Conservation (phyloP, 2,797 vertebrate species). For the Bryconaethiops microstoma region DNA sequence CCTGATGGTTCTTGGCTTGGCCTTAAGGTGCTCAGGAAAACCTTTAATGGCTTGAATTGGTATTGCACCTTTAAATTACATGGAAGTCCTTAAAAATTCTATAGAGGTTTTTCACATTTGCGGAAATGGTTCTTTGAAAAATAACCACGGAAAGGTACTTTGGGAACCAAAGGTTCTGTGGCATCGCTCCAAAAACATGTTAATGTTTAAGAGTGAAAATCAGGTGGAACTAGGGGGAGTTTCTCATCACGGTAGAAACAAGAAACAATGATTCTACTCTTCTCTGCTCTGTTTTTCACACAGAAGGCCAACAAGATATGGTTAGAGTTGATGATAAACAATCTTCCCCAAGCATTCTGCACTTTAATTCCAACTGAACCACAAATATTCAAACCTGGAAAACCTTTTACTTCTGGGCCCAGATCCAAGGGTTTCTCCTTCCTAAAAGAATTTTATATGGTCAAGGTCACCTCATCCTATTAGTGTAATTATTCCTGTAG, state of each 20-base stretch:
- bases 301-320: constrained; percentile 11
- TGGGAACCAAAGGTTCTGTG: background rate
- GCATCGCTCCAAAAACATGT: background rate
- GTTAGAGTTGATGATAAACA: background rate
- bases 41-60: background rate
- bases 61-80: background rate
- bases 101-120: background rate
- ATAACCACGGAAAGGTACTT: too few relatives aligned
- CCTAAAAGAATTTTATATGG: background rate
- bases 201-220: background rate
- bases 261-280: constrained; percentile 1
- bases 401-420: background rate
- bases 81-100: background rate
- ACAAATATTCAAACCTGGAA: background rate
- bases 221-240: background rate
- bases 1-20: background rate
- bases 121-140: background rate
- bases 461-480: constrained; percentile 27
- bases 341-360: background rate
- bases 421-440: constrained; percentile 7
- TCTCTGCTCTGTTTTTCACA: background rate
- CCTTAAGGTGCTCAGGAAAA: background rate
- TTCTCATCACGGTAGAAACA: constrained; percentile 24
- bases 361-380: constrained; percentile 22
- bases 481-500: background rate